Evolutionary conservation across 2,888 invertebrate genomes (phyloP).

Genomic region (Cheilosia pagana): DNA sequence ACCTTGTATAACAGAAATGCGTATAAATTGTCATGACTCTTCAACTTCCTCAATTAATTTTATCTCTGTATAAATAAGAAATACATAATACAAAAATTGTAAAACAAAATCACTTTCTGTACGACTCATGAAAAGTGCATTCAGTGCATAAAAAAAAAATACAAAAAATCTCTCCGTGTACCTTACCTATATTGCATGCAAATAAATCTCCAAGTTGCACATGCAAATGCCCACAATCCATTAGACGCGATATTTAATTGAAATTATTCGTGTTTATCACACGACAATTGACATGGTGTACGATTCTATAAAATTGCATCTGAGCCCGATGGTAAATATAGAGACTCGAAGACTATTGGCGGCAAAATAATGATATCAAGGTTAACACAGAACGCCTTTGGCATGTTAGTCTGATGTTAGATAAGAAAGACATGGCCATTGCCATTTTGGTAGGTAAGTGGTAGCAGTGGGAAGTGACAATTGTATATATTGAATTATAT

Average conservation of each 20-base stretch:
- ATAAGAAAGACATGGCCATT: conserved; percentile 37
- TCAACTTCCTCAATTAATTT: too few species aligned
- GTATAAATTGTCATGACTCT: neutral
- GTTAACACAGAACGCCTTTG: conserved; percentile 56
- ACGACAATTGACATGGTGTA: conserved; percentile 55
- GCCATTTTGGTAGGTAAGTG: conserved; percentile 3
- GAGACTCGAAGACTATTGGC: conserved; percentile 36
- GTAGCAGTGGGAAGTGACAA: conserved; percentile 12
- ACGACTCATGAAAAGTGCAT: neutral
- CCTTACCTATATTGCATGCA: conserved; percentile 19
- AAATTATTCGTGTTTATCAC: conserved; percentile 63
- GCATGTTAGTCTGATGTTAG: conserved; percentile 42
- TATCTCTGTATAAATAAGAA: too few species aligned
- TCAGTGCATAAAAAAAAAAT: neutral
- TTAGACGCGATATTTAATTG: conserved; percentile 64
- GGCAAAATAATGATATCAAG: conserved; percentile 62
- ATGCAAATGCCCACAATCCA: conserved; percentile 47
- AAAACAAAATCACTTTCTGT: too few species aligned
- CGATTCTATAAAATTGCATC: conserved; percentile 36
- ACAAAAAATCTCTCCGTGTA: conserved; percentile 28
- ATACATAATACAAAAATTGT: too few species aligned
- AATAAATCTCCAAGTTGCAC: conserved; percentile 44
- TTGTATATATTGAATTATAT: neutral
- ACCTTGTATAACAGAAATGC: too few species aligned
- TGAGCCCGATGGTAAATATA: neutral